Base-by-base conservation (phyloP, 1,140 invertebrate species). In the Aricia agestis region DNA sequence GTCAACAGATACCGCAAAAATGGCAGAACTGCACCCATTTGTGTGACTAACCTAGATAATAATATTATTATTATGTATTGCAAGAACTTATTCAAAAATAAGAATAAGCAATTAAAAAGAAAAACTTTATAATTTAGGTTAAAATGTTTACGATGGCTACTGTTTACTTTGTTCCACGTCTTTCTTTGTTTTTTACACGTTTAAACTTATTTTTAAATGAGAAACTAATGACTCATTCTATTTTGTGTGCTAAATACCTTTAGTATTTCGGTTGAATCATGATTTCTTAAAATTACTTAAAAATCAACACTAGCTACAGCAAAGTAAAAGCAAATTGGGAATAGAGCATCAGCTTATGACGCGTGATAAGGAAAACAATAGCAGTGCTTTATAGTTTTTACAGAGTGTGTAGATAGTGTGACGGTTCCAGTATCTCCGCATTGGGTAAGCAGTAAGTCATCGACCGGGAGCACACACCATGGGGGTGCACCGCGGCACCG, bases 401-500 rank as follows among this genome's bases (percentile, higher is more conserved):
- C 11, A 13, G 45, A 52, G 45, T 52, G 45, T 52, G 45, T 15
- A 52, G 45, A 13, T 52, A 11, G 45, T 52, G 13, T 52, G 45
- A 52, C 45, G 11, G 45, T 15, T 52, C 13, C 11, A 52, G 45
- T 52, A 52, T 52, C 45, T 57, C 73, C 80, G 67, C 70, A 73
- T 80, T 81, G 81, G 80, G 80, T 74, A 78, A 85, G 85, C 86
- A 79, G 80, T 74, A 78, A 85, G 85, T 87, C 86, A 86, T 85
- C 82, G 83, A 89, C 85, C 86, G 85, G 74, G 72, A 72, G 73
- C 75, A 75, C 77, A 80, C 78, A 68, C 67, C 67, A 57, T 59
- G 58, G 67, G 67, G 67, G 67, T 68, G 67, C 67, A 42, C 52
- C 15, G 58, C n/a, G n/a, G n/a, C 67, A 52, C 25, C 45, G 19